Percentiles rank a stretch among this genome's conserved stretches.
Conservation (phyloP, 2,888 invertebrate species). For the Hypselothyrea guttata region DNA sequence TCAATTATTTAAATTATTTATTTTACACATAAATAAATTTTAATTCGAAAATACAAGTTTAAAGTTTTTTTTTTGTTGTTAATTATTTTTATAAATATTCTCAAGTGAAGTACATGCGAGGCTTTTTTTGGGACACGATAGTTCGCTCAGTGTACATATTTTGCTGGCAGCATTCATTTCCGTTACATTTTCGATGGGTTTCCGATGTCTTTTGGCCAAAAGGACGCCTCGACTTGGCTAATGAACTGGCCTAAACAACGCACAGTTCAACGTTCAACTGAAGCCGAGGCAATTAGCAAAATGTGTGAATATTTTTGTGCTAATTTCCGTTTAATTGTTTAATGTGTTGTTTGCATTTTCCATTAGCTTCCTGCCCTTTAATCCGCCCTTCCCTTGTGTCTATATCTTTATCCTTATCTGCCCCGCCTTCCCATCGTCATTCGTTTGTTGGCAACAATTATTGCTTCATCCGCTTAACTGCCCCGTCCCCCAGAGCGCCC, state of each 20-base stretch:
- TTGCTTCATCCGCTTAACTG: slow-evolving; percentile 36
- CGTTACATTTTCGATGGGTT: slow-evolving; percentile 46
- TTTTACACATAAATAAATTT: too few species aligned
- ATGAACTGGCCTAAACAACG: slow-evolving; percentile 17
- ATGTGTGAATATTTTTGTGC: slow-evolving; percentile 65
- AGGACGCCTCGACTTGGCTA: slow-evolving; percentile 28
- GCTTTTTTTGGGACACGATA: too few species aligned
- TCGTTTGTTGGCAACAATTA: slow-evolving; percentile 51
- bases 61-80: too few species aligned
- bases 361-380: slow-evolving; percentile 59
- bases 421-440: slow-evolving; percentile 8
- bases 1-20: too few species aligned
- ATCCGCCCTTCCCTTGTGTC: slow-evolving; percentile 17
- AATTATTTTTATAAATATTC: too few species aligned
- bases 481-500: neutral
- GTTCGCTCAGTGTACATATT: too few species aligned
- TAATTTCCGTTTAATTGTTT: slow-evolving; percentile 75
- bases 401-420: too few species aligned
- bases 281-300: slow-evolving; percentile 63
- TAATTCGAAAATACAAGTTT: too few species aligned
- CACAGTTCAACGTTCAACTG: too few species aligned
- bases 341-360: slow-evolving; percentile 72
- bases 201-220: slow-evolving; percentile 26
- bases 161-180: slow-evolving; percentile 68
- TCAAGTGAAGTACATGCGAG: too few species aligned